Conservation (phyloP, 2,797 vertebrate species). For the Acanthurus leucopareius region DNA sequence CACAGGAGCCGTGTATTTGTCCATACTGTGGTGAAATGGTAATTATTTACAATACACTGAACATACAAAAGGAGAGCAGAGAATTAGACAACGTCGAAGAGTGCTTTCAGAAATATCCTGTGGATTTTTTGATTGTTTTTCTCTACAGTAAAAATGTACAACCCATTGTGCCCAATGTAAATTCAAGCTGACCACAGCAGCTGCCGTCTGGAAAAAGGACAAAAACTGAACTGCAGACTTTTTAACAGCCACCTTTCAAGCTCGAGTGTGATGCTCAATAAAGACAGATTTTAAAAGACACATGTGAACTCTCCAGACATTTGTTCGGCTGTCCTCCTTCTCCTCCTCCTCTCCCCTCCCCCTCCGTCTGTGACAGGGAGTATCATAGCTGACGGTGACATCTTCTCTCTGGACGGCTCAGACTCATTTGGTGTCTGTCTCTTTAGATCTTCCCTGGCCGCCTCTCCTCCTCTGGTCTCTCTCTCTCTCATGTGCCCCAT, state of each 20-base stretch:
- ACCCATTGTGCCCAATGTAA: slow-evolving; percentile 10
- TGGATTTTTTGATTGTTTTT: slow-evolving; percentile 38
- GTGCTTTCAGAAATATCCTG: slow-evolving; percentile 10
- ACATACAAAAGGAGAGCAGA: not conserved
- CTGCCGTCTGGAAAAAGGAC: slow-evolving; percentile 3
- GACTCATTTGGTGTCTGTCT: slow-evolving; percentile 53
- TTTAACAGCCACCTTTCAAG: slow-evolving; percentile 10
- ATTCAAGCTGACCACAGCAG: slow-evolving; percentile 23
- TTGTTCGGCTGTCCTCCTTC: not conserved
- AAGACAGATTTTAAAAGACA: slow-evolving; percentile 6
- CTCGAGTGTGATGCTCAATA: not conserved
- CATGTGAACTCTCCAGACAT: slow-evolving; percentile 1
- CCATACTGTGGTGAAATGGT: slow-evolving; percentile 12
- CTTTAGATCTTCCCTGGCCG: slow-evolving; percentile 62
- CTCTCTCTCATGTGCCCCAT: slow-evolving; percentile 55
- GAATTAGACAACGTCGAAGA: slow-evolving; percentile 1
- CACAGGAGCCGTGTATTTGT: slow-evolving; percentile 29
- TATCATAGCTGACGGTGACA: slow-evolving; percentile 44
- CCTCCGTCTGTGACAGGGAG: slow-evolving; percentile 5
- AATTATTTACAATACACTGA: slow-evolving; percentile 29
- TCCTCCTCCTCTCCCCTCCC: slow-evolving; percentile 10
- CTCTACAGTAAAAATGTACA: slow-evolving; percentile 18
- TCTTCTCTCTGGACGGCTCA: slow-evolving; percentile 41
- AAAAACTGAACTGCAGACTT: not conserved
- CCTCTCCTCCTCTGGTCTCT: slow-evolving; percentile 44